Conservation (phyloP, 2,113 vertebrate genomes). For the Perognathus longimembris region DNA sequence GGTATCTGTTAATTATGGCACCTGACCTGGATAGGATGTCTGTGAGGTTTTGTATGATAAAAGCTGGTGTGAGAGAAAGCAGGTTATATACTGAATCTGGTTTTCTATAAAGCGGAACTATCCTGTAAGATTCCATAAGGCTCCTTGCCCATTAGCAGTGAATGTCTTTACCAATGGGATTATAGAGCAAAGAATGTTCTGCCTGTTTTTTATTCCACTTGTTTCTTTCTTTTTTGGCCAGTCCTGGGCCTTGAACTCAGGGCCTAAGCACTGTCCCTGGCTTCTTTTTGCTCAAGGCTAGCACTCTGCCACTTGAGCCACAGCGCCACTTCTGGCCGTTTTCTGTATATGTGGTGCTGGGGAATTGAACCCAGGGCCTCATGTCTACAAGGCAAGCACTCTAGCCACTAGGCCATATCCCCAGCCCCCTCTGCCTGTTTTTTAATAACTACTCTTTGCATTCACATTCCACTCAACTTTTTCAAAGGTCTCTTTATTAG, state of each 20-base stretch:
- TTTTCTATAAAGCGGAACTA: not conserved
- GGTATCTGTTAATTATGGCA: slow-evolving; percentile 3
- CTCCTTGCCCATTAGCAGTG: not conserved
- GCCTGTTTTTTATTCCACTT: slow-evolving; percentile 51
- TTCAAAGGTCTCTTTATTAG: slow-evolving; percentile 10
- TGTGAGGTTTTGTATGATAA: not conserved
- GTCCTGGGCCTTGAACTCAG: no score
- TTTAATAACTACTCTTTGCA: not conserved
- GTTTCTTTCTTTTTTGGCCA: no score
- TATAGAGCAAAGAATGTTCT: not conserved
- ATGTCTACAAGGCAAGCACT: no score
- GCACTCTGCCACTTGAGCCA: no score
- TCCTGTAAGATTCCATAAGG: not conserved
- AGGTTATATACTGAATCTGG: not conserved
- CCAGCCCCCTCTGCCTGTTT: slow-evolving; percentile 50
- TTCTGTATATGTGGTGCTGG: no score
- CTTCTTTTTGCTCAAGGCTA: no score
- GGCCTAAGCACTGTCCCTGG: no score
- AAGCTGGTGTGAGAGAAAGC: not conserved
- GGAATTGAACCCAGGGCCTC: no score
- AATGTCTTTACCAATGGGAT: slow-evolving; percentile 27
- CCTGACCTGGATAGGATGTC: not conserved
- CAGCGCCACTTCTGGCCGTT: no score
- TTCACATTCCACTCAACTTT: not conserved
- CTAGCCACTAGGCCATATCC: no score